These are phyloP conservation scores for Pristionchus exspectatus DNA, from an alignment of 2,888 invertebrate genomes.

Conservation along the genomic window DNA sequence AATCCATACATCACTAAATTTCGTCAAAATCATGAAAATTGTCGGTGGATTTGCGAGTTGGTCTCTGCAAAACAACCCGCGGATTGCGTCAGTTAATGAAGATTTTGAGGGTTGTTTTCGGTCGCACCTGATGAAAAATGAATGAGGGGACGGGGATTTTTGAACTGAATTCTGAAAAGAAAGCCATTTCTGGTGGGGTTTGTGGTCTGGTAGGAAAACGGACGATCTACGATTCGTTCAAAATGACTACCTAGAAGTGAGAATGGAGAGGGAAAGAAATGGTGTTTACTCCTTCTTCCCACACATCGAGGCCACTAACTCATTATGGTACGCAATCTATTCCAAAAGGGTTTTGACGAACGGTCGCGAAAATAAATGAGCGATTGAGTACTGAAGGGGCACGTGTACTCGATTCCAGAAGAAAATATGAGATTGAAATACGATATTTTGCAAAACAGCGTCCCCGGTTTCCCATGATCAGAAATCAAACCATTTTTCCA, in stretches of 20 bases:
- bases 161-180: neutral
- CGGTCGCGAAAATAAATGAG: neutral
- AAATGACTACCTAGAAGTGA: neutral
- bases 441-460: too few species aligned
- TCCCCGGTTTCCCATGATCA: too few species aligned
- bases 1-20: neutral
- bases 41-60: neutral
- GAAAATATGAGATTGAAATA: neutral
- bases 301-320: neutral
- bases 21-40: neutral
- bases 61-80: neutral
- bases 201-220: neutral
- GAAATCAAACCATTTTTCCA: too few species aligned
- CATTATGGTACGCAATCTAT: neutral
- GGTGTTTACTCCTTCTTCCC: neutral
- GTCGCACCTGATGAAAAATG: neutral
- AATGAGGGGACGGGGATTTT: neutral
- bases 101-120: neutral
- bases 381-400: neutral
- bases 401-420: neutral
- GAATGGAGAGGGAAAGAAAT: neutral
- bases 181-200: neutral
- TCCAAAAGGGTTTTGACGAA: neutral
- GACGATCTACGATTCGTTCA: neutral
- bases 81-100: constrained; percentile 9